Evolutionary conservation across 2,888 invertebrate species (phyloP).

Genomic region (Dyspetes luteomarginatus): DNA sequence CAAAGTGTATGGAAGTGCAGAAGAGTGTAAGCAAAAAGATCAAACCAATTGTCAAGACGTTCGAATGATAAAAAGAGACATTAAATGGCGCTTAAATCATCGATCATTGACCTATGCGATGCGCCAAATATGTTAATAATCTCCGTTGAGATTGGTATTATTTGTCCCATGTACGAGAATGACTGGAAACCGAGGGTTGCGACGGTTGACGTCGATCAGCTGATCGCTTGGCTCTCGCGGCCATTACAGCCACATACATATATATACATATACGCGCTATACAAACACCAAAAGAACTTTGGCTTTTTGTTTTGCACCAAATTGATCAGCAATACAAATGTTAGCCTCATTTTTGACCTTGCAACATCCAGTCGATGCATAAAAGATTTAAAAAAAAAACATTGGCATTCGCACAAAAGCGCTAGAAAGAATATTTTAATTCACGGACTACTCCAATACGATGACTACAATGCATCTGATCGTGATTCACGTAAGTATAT

Average conservation of each 20-base stretch:
- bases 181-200: constrained; percentile 65
- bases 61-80: too few relatives aligned
- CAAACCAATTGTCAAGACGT: too few relatives aligned
- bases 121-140: constrained; percentile 15
- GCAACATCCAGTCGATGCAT: neutral
- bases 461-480: neutral
- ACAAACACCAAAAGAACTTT: too few relatives aligned
- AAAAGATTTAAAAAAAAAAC: neutral
- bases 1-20: too few relatives aligned
- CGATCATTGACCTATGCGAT: constrained; percentile 57
- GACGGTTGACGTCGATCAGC: constrained; percentile 76
- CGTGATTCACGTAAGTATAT: neutral
- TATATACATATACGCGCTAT: neutral
- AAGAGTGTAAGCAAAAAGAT: too few relatives aligned
- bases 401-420: neutral
- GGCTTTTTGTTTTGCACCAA: neutral
- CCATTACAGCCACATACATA: constrained; percentile 68
- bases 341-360: neutral
- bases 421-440: neutral
- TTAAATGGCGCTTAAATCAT: constrained; percentile 31
- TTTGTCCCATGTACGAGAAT: constrained; percentile 36
- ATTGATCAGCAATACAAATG: too few relatives aligned
- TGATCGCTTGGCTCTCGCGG: constrained; percentile 70
- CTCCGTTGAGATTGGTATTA: constrained; percentile 6
- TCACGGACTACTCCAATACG: neutral